Evolutionary conservation across 2,888 invertebrate species (phyloP), one percentile per base, ranked within the genome.

Genomic region (Melolontha melolontha): DNA sequence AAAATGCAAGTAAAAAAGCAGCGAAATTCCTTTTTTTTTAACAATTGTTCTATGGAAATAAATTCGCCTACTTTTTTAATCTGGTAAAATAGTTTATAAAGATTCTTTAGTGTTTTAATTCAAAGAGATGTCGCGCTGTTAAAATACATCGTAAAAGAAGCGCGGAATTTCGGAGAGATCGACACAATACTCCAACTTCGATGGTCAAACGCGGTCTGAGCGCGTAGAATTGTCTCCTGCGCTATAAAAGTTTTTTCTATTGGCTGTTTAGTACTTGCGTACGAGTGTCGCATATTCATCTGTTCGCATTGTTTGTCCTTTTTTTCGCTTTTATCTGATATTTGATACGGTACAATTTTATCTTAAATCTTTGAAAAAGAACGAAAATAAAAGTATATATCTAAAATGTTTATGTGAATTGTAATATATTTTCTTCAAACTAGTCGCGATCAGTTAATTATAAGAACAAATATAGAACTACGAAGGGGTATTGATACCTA

Each of bases 151-250:
- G 59, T 22, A 40, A 17, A n/a, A 51, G 17, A 54, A 40, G n/a
- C 10, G 29, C 59, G 44, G 44, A 29, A 12, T 8, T 54, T 5
- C 16, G 12, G 29, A 44, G 29, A 4, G 12, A 34, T 27, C 59
- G 44, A 34, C 14, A 59, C 59, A 27, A 34, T 44, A 42, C 44
- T 59, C 29, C 54, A 10, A 10, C 12, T 6, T 27, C 59, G 59
- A 59, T 44, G 59, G 59, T 59, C 29, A 44, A 44, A n/a, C 42
- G 44, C 44, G 59, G 29, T 57, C 59, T 59, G 59, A 57, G 42
- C 57, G 59, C 44, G 41, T 42, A 16, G 44, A 59, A 59, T 59
- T 59, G 59, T 59, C 59, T 59, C 59, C 59, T 59, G 59, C 59
- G 29, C 59, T 59, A 44, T 59, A 16, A 10, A 27, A 11, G 22